Percentiles rank a stretch among this genome's conserved stretches.
phyloP scores from a whole-genome alignment of 2,888 invertebrate genomes.

The Selenia dentaria region DNA sequence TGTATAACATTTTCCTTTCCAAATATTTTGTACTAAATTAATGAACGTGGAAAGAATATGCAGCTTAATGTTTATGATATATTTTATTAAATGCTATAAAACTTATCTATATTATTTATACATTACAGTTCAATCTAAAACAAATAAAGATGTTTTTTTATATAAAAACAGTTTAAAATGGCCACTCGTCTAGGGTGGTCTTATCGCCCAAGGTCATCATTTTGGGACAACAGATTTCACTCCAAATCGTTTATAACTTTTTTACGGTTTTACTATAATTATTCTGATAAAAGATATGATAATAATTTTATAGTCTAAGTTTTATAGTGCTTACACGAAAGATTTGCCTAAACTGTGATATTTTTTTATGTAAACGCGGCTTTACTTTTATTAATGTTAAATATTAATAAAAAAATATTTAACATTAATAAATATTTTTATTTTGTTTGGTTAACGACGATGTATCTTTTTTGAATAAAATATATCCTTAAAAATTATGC shows the following conservation, averaged over 20 bases:
- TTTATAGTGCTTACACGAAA: constrained; percentile 12
- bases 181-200: constrained; percentile 22
- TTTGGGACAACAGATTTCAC: constrained; percentile 6
- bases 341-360: no score
- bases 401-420: no score
- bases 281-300: constrained; percentile 10
- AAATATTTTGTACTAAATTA: no score
- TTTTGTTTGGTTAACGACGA: no score
- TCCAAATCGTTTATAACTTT: constrained; percentile 12
- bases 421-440: no score
- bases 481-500: no score
- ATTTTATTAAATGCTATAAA: constrained; percentile 18
- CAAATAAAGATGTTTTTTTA: constrained; percentile 15
- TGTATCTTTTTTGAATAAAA: no score
- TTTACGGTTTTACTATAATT: constrained; percentile 15
- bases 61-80: no score
- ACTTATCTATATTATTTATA: constrained; percentile 8
- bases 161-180: constrained; percentile 7
- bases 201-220: constrained; percentile 12
- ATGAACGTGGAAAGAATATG: no score
- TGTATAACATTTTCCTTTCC: no score
- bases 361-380: no score
- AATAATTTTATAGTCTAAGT: constrained; percentile 13
- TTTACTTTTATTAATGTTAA: no score
- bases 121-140: constrained; percentile 18